A percentile compares a stretch with the other conserved stretches of the same genome.
These are phyloP conservation scores for Amblyornis subalaris DNA, from an alignment of 2,113 vertebrate species.

Conservation along the genomic window DNA sequence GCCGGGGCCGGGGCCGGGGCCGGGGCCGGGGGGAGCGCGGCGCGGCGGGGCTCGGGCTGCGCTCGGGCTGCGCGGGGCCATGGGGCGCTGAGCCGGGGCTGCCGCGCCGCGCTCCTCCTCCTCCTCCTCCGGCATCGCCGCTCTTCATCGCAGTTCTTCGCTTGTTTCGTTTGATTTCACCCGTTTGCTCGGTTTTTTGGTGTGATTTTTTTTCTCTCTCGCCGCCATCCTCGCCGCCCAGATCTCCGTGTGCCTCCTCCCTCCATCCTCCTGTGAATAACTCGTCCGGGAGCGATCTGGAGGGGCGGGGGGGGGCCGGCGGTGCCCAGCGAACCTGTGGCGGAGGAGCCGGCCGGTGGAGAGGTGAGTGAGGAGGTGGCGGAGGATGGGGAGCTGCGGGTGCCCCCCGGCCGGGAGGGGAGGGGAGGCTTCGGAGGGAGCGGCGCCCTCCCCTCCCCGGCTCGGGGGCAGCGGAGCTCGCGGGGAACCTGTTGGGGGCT, in stretches of 20 bases:
- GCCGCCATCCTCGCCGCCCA: conserved; percentile 23
- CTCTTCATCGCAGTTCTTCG: neutral
- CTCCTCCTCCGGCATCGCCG: neutral
- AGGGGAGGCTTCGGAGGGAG: neutral
- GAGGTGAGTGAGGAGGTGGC: conserved; percentile 1
- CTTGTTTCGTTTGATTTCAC: neutral
- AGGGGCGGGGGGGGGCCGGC: neutral
- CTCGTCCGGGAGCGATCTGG: neutral
- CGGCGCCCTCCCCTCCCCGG: neutral
- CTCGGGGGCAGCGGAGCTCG: neutral
- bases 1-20: too few species aligned
- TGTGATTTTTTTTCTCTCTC: neutral
- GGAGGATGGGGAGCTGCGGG: neutral
- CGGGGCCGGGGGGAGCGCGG: too few species aligned
- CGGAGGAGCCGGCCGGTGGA: conserved; percentile 23
- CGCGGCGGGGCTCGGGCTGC: neutral
- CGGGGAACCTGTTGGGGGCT: conserved; percentile 1
- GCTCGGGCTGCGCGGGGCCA: neutral
- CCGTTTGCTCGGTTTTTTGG: neutral
- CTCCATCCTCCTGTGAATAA: neutral
- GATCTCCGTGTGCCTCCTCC: neutral
- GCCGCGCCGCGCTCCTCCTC: neutral
- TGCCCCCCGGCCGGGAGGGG: neutral
- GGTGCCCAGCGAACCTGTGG: conserved; percentile 41
- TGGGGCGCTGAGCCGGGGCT: neutral